Evolutionary conservation across 2,888 invertebrate genomes (phyloP).

Genomic region (Spilarctia lutea): DNA sequence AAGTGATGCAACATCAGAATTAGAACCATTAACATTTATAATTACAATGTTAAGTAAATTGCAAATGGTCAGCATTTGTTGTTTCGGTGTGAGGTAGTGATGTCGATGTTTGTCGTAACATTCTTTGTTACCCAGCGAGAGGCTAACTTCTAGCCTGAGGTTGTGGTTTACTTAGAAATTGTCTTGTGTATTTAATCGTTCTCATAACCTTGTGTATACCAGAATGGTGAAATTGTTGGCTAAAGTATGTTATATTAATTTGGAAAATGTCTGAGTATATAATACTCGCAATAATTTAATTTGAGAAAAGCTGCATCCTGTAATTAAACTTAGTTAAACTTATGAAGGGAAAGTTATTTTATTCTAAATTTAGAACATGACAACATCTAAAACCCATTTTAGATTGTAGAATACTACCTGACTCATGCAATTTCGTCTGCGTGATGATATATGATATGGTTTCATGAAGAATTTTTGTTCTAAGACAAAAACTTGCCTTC

Average conservation of each 20-base stretch:
- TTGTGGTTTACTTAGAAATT: conserved; percentile 33
- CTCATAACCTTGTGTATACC: conserved; percentile 20
- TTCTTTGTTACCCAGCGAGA: conserved; percentile 19
- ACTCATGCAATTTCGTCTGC: too few relatives aligned
- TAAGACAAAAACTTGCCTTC: neutral
- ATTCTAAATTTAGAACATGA: neutral
- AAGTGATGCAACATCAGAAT: too few relatives aligned
- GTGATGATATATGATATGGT: too few relatives aligned
- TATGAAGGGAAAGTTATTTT: too few relatives aligned
- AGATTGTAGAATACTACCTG: too few relatives aligned
- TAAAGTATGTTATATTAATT: neutral
- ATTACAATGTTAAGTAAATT: neutral
- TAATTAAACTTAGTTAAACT: too few relatives aligned
- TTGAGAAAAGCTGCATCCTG: neutral
- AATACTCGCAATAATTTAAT: neutral
- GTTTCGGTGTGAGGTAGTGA: neutral
- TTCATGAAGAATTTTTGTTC: too few relatives aligned
- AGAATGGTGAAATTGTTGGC: neutral
- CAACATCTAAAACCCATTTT: too few relatives aligned
- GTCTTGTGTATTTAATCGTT: conserved; percentile 21
- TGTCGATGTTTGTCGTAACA: conserved; percentile 18
- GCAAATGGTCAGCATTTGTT: neutral
- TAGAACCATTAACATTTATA: neutral
- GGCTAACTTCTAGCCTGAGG: conserved; percentile 19
- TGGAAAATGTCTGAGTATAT: neutral